These are phyloP conservation scores for Vulpes vulpes DNA, from an alignment of 2,113 vertebrate genomes.

Conservation along the genomic window DNA sequence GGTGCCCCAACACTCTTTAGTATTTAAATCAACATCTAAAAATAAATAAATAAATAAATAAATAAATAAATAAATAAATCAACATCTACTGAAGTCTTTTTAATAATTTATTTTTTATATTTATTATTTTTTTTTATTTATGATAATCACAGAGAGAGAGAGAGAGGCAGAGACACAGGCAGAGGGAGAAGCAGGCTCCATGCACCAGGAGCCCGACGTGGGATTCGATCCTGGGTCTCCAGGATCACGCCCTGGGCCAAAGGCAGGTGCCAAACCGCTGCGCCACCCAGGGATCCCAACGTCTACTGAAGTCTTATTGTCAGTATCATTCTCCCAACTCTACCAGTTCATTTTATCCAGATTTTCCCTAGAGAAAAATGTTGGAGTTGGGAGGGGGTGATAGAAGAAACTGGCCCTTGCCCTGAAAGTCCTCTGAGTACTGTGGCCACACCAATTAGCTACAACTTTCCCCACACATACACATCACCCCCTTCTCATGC, in stretches of 20 bases:
- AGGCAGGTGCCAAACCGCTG: too few relatives aligned
- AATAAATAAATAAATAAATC: too few relatives aligned
- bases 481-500: not conserved
- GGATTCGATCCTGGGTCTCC: too few relatives aligned
- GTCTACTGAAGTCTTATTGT: not conserved
- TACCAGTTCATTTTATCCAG: constrained; percentile 11
- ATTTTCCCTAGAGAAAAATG: constrained; percentile 15
- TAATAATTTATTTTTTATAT: too few relatives aligned
- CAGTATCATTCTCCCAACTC: not conserved
- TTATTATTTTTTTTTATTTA: too few relatives aligned
- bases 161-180: too few relatives aligned
- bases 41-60: too few relatives aligned
- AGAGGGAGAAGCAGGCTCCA: too few relatives aligned
- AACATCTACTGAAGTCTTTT: too few relatives aligned
- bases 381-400: not conserved
- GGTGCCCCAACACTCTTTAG: not conserved
- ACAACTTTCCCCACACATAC: not conserved
- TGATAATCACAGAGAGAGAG: too few relatives aligned
- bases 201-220: too few relatives aligned
- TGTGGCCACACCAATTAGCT: not conserved
- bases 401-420: not conserved
- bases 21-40: not conserved
- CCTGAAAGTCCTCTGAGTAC: not conserved
- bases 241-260: too few relatives aligned
- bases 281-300: not conserved